phyloP scores from a whole-genome alignment of 2,113 vertebrate species.

The Progne subis region DNA sequence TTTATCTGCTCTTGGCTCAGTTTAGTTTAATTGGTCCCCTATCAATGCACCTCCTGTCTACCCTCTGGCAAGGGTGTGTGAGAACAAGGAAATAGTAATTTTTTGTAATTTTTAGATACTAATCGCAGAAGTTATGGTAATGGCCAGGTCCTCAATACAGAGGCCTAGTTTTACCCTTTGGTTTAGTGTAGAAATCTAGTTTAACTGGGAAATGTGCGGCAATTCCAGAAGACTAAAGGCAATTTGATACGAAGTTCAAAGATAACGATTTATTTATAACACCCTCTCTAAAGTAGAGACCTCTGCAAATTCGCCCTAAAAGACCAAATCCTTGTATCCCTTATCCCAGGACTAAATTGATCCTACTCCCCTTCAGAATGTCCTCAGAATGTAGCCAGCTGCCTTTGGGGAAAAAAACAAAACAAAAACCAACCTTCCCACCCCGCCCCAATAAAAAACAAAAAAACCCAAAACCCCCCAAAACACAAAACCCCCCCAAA shows the following conservation, averaged over 20 bases:
- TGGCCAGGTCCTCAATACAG: neutral
- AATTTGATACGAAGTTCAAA: neutral
- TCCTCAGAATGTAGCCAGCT: neutral
- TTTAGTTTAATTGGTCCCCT: slow-evolving; percentile 1
- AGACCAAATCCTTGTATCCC: neutral
- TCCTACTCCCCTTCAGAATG: neutral
- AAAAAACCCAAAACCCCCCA: neutral
- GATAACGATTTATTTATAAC: neutral
- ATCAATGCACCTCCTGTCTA: neutral
- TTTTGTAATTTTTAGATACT: neutral
- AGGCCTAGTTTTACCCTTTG: neutral
- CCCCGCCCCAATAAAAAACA: neutral
- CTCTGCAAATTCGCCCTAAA: neutral
- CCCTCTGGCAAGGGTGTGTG: neutral
- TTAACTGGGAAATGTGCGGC: neutral
- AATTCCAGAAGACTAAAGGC: neutral
- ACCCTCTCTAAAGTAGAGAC: neutral
- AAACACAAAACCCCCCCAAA: neutral
- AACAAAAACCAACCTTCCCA: no score
- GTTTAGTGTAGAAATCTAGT: neutral
- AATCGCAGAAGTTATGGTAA: neutral
- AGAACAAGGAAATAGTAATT: neutral
- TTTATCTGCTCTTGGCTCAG: neutral
- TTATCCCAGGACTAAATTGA: neutral
- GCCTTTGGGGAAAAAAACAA: neutral